Base-by-base conservation (phyloP, 2,797 vertebrate species). In the Pelochelys cantorii region DNA sequence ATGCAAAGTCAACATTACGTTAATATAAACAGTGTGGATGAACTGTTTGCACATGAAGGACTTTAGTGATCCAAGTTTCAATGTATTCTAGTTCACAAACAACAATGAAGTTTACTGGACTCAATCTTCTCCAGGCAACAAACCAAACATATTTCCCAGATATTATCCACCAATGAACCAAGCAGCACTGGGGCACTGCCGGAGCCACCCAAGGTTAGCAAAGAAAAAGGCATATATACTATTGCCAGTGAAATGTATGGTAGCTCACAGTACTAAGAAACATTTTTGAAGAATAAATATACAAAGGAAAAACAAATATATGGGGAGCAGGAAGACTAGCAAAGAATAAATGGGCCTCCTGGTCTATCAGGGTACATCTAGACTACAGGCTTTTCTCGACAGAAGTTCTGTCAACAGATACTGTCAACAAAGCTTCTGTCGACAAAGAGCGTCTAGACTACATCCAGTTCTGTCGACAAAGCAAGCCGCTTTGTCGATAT, bases 321-420 rank as follows among this genome's bases (percentile, higher is more conserved):
- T 2, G 0, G 0, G 9, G 90, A 86, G 12, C 14, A 65, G 86
- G 13, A 81, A 87, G 37, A 11, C 90, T 0, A 0, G 53, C 34
- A 87, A 68, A 91, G 37, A 48, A 75, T 75, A 4, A 62, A 57
- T 90, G n/a, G 37, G 7, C 25, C 75, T 92, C 81, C 57, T 92
- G 84, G 81, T 52, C 56, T 88, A 18, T 34, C 79, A 75, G 27
- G 79, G 29, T 10, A 42, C 42, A 6, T 42, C 42, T 42, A 42
- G 42, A 42, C 42, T 42, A 42, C 42, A 42, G 42, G 42, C 42
- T 42, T 42, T 42, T 42, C 5, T 42, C 42, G 42, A 42, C 5
- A 42, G 42, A 42, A 42, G 42, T 42, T 42, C 5, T 42, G 42
- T 42, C 42, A 6, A 42, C 42, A 42, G 42, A 42, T 42, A 42